phyloP scores from a whole-genome alignment of 2,113 vertebrate species.

The Crotalus tigris region DNA sequence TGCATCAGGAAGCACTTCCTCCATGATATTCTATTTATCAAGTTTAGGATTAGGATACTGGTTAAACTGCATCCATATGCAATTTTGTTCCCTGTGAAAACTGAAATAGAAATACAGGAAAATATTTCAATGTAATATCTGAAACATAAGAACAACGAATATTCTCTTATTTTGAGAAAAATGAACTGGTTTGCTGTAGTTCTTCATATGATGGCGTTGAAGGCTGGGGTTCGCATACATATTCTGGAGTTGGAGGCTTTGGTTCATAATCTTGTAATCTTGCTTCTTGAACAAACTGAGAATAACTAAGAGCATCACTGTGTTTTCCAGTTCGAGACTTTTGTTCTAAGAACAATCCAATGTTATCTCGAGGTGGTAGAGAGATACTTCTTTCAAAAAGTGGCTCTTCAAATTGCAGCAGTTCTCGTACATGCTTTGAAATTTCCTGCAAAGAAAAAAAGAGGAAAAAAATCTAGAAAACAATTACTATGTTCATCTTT shows the following conservation, averaged over 20 bases:
- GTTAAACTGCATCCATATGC: not conserved
- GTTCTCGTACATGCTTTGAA: constrained; percentile 69
- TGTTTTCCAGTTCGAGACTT: constrained; percentile 76
- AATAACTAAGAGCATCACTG: constrained; percentile 75
- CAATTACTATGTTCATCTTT: not conserved
- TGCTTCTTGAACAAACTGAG: constrained; percentile 68
- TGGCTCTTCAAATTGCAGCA: constrained; percentile 78
- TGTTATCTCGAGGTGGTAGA: constrained; percentile 74
- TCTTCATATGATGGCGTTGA: not conserved
- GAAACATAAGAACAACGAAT: not conserved
- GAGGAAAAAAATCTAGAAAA: constrained; percentile 7
- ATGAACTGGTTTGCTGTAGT: not conserved
- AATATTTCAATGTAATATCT: not conserved
- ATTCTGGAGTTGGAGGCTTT: not conserved
- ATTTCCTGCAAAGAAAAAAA: constrained; percentile 76
- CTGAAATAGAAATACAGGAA: too few relatives aligned
- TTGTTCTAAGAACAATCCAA: constrained; percentile 79
- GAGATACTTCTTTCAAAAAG: constrained; percentile 75
- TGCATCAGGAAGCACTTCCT: not conserved
- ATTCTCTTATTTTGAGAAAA: not conserved
- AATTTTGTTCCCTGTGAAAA: not conserved
- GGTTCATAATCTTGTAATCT: constrained; percentile 46
- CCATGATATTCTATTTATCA: not conserved
- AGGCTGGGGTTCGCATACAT: not conserved
- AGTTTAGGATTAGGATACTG: not conserved